Evolutionary conservation across 2,888 invertebrate species (phyloP), one percentile per base, ranked within the genome.

Genomic region (Gastrophysa polygoni): DNA sequence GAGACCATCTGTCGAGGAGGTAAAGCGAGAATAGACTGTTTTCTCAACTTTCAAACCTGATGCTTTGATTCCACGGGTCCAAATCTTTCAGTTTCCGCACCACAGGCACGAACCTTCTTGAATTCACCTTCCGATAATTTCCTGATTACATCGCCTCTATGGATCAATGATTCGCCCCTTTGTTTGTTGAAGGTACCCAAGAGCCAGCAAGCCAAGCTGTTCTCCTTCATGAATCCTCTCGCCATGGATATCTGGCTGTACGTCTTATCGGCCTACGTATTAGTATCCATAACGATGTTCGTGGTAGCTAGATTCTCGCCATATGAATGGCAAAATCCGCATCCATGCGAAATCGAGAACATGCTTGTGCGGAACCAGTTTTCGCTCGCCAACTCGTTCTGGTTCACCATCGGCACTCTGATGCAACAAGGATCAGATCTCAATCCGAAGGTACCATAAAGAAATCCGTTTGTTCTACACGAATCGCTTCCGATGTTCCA

Each of bases 391-490:
- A 93, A 95, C 80, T 90, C 91, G 74, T 91, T 94, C 79, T 94
- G 93, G 93, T 93, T 93, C 80, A 90, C 92, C 20, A 91, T 93
- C 57, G 93, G 93, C n/a, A 93, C 93, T 0, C 84, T 95, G 52
- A 92, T 95, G 90, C 93, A 93, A 75, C 93, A 93, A 81, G 91
- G 92, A 69, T 90, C 90, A 46, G 90, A 90, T 75, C 82, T 91
- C 57, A 91, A 91, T 80, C 94, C 94, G 3, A 92, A 87, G 86
- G 88, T 88, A 76, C 47, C 29, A 32, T 7, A 3, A 24, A 10
- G 38, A 16, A 11, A n/a, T 4, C 16, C 46, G 18, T 38, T 38
- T 38, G 44, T 28, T 44, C 14, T 38, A 4, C 38, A 14, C 38
- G 38, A 38, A 38, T 38, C 38, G 3, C 8, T 32, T 32, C n/a